A percentile compares a stretch with the other conserved stretches of the same genome.
Conservation (phyloP, 2,888 invertebrate species). For the Tuberolachnus salignus region DNA sequence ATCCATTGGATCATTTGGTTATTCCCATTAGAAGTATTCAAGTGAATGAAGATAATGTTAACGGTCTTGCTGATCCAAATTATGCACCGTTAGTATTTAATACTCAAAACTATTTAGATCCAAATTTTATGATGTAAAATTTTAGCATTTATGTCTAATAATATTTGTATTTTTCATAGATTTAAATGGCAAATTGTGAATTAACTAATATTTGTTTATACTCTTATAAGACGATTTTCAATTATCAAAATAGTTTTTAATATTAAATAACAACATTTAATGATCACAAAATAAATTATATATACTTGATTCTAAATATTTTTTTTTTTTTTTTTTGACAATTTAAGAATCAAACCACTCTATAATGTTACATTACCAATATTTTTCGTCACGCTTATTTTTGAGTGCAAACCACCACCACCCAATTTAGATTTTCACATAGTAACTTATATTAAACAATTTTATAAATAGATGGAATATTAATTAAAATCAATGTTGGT, state of each 20-base stretch:
- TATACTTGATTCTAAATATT: no score
- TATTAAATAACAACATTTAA: no score
- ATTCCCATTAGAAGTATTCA: constrained; percentile 23
- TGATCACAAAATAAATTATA: no score
- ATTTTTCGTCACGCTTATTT: no score
- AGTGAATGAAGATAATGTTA: not conserved
- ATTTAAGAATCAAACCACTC: no score
- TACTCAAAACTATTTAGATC: constrained; percentile 59
- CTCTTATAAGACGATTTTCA: not conserved
- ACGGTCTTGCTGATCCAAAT: constrained; percentile 57
- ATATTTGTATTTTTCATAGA: not conserved
- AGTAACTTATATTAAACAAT: no score
- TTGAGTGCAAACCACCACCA: no score
- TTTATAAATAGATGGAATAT: no score
- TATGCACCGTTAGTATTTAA: constrained; percentile 58
- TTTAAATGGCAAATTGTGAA: not conserved
- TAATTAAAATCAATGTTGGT: no score
- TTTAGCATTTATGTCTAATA: not conserved
- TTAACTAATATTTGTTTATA: not conserved
- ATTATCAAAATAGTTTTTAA: not conserved
- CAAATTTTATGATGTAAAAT: constrained; percentile 58
- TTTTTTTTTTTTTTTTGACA: no score
- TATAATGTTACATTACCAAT: no score
- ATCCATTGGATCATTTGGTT: constrained; percentile 42
- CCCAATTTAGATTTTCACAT: no score